A percentile compares a stretch with the other conserved stretches of the same genome.
Conservation (phyloP, 2,888 invertebrate species). For the Drosophila colorata region DNA sequence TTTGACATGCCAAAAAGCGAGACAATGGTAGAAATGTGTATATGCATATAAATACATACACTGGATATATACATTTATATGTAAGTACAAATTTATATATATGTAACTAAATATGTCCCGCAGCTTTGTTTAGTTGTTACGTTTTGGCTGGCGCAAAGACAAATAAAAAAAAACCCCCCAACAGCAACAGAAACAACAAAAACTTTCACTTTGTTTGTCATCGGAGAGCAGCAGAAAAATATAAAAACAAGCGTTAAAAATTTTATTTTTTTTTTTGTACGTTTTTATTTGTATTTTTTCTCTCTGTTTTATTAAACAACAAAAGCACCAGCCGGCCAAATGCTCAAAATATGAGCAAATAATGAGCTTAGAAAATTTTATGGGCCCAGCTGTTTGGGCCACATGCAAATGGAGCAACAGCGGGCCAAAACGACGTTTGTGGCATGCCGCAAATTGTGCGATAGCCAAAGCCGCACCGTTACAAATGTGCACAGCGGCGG, state of each 20-base stretch:
- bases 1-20: slow-evolving; percentile 64
- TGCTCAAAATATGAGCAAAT: slow-evolving; percentile 70
- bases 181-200: slow-evolving; percentile 50
- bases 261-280: slow-evolving; percentile 51
- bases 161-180: slow-evolving; percentile 36
- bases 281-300: slow-evolving; percentile 17
- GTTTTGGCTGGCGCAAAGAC: slow-evolving; percentile 67
- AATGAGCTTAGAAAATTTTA: slow-evolving; percentile 78
- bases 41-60: slow-evolving; percentile 11
- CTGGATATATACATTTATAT: neutral
- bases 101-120: slow-evolving; percentile 57
- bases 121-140: slow-evolving; percentile 76
- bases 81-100: slow-evolving; percentile 17
- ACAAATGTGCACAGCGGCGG: slow-evolving; percentile 10
- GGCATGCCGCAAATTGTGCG: slow-evolving; percentile 53
- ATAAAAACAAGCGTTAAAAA: slow-evolving; percentile 58
- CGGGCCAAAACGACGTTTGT: slow-evolving; percentile 29
- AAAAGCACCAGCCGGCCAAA: slow-evolving; percentile 34
- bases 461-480: slow-evolving; percentile 8
- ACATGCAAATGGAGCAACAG: slow-evolving; percentile 44
- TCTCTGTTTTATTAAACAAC: slow-evolving; percentile 21
- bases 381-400: slow-evolving; percentile 40
- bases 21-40: slow-evolving; percentile 32
- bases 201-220: slow-evolving; percentile 79
- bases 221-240: slow-evolving; percentile 59